phyloP scores from a whole-genome alignment of 1,140 invertebrate genomes.

The Camponotus pennsylvanicus region DNA sequence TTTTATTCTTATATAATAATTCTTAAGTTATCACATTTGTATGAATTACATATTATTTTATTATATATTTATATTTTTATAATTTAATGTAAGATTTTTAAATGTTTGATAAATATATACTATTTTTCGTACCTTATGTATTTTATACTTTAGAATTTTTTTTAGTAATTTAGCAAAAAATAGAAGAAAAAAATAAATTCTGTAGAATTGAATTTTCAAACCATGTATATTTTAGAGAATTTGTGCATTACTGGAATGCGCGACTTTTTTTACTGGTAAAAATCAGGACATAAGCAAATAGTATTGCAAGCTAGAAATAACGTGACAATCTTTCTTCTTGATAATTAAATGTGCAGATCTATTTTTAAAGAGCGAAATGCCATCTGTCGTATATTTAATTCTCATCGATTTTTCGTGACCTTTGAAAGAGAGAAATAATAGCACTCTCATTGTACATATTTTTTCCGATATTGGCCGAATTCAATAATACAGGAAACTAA shows the following conservation, averaged over 20 bases:
- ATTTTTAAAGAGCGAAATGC: neutral
- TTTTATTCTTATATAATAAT: slow-evolving; percentile 26
- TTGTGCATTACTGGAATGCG: neutral
- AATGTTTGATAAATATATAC: neutral
- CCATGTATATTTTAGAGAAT: neutral
- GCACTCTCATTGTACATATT: neutral
- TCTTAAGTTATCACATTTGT: neutral
- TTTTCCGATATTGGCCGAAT: neutral
- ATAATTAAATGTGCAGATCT: slow-evolving; percentile 19
- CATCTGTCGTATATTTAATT: slow-evolving; percentile 12
- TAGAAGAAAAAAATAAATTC: neutral
- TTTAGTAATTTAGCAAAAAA: neutral
- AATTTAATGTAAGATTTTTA: neutral
- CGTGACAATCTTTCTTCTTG: neutral
- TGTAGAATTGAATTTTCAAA: neutral
- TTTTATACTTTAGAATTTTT: neutral
- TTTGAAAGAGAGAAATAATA: slow-evolving; percentile 6
- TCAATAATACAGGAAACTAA: neutral
- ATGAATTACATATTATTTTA: neutral
- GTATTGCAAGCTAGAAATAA: neutral
- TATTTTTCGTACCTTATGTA: neutral
- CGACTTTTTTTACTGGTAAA: neutral
- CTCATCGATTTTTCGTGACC: slow-evolving; percentile 30
- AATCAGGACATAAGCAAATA: neutral
- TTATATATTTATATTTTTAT: neutral